Evolutionary conservation across 2,888 invertebrate genomes (phyloP).

Genomic region (Micropterix aruncella): DNA sequence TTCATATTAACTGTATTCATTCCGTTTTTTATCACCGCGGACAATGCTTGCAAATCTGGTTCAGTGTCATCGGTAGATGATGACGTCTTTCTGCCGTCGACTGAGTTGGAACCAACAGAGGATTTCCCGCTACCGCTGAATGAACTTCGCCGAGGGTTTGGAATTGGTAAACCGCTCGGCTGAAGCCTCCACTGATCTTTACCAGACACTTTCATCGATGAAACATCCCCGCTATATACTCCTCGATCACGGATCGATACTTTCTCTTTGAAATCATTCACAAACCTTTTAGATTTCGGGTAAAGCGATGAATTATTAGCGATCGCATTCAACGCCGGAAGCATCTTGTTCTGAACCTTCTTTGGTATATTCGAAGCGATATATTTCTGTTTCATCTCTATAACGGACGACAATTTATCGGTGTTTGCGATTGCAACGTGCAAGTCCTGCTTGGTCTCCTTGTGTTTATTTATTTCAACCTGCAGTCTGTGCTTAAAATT

Average conservation of each 20-base stretch:
- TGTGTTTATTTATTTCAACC: conserved; percentile 52
- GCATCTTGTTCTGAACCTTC: conserved; percentile 5
- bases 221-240: neutral
- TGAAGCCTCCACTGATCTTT: conserved; percentile 26
- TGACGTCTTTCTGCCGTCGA: no score
- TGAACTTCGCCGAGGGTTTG: no score
- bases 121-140: no score
- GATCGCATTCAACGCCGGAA: neutral
- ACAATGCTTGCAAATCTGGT: conserved; percentile 22
- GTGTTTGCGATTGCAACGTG: conserved; percentile 46
- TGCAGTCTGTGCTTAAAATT: conserved; percentile 57
- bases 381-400: conserved; percentile 23
- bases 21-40: conserved; percentile 40
- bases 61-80: conserved; percentile 26
- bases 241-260: neutral
- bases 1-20: conserved; percentile 33
- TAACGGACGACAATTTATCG: conserved; percentile 41
- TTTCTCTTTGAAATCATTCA: no score
- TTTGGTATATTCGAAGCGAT: conserved; percentile 7
- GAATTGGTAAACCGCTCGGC: conserved; percentile 28
- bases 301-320: no score
- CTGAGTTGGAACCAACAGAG: no score
- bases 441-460: conserved; percentile 52
- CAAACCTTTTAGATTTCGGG: no score
- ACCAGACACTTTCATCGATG: no score